Base-by-base conservation (phyloP, 23 tunicate species). In the Ascidia mentula region DNA sequence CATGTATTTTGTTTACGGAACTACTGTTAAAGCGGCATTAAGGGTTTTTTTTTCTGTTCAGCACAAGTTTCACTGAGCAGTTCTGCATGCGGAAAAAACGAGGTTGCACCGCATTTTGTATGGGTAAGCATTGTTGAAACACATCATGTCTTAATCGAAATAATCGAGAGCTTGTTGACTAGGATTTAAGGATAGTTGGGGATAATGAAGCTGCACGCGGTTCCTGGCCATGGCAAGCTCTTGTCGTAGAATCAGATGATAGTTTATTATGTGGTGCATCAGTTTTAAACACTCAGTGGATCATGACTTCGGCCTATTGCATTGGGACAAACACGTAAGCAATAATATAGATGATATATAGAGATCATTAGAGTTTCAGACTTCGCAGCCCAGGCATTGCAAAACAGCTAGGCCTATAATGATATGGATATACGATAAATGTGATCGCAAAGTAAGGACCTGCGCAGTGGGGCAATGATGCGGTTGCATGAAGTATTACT, bases 211-310 rank as follows among this genome's bases (percentile, higher is more conserved):
- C 28, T 18, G 61, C 38, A 0, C 24, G 20, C 20, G 30, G 72
- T 18, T 75, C 79, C 12, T 75, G 79, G 79, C 79, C 79, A 37
- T 75, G 79, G 79, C 79, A 75, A 37, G 79, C 59, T 5, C 20
- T 75, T 53, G 13, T 53, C 4, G 65, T 20, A 53, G 28, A 53
- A 20, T 26, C 28, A 5, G 65, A 53, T 53, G 65, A 28, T 3
- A 53, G 28, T 28, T 53, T 53, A 53, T 9, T 53, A 9, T 53
- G 65, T 53, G 65, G 65, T 5, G 65, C 65, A 20, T 26, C 65
- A 20, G 65, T 53, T 6, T 28, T 53, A 3, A 53, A 26, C 1
- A 53, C 65, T 20, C 12, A 53, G 24, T 53, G 65, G 65, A 6
- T 53, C 13, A 3, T 53, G 65, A 53, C 65, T 5, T 53, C 65